Base-by-base conservation (phyloP, 2,888 invertebrate species). In the Drosophila siamana region DNA sequence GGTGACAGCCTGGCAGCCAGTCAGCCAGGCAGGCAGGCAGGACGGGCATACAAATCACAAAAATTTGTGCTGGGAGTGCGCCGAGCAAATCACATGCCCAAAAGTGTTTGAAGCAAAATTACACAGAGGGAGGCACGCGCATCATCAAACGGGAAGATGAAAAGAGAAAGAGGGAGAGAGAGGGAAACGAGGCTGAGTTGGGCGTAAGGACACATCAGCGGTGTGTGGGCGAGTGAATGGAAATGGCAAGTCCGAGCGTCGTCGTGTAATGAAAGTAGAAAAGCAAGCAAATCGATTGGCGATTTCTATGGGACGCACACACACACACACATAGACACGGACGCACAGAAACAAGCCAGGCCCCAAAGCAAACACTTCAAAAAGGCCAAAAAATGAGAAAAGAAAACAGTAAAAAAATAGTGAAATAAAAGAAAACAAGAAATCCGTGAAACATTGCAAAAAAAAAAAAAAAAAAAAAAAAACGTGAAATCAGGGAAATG, bases 41-140 rank as follows among this genome's bases (percentile, higher is more conserved):
- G 50, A 62, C 44, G 54, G 54, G 61, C 74, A 73, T 54, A 74
- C 78, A 77, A 78, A 73, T 77, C 74, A 78, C 74, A 57, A 57
- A 82, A 76, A 62, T 80, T 73, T 48, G 47, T 48, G 61, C 64
- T 54, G 51, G 46, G 46, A 56, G 43, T 51, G 65, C 48, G 77
- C 46, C 63, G 69, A n/a, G 63, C 71, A 78, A 84, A 78, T 86
- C 86, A 73, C 78, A 80, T 64, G 76, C 74, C 64, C 84, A 84
- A 82, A 82, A 80, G 74, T 84, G 86, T 81, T 80, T 74, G 74
- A 81, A 80, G 69, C 78, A 62, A 86, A 82, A 86, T 74, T 69
- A 69, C 86, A 86, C 57, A 65, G 52, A 46, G 68, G 16, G 57
- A n/a, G 55, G 22, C 36, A 46, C 59, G 62, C 69, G 61, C 68